Percentiles rank a stretch among this genome's conserved stretches.
phyloP scores from a whole-genome alignment of 2,888 invertebrate species.

The Brachynemurus nebulosus region DNA sequence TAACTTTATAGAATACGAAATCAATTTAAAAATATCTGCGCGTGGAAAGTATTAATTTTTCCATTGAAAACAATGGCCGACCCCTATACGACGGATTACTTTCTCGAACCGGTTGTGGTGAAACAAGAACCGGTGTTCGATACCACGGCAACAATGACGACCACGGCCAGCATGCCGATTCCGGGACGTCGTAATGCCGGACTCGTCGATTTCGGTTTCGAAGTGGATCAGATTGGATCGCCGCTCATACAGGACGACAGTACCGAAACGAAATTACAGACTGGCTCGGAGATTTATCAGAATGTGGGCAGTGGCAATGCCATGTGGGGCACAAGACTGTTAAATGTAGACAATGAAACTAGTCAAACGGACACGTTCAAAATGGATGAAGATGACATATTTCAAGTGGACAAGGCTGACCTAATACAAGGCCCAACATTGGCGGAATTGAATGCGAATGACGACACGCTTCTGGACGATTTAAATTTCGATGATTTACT shows the following conservation, averaged over 20 bases:
- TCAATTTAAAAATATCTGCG: not conserved
- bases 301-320: constrained; percentile 32
- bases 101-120: constrained; percentile 45
- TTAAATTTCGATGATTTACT: constrained; percentile 75
- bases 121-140: constrained; percentile 44
- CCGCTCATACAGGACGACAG: constrained; percentile 33
- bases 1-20: too few relatives aligned
- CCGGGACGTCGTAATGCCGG: constrained; percentile 33
- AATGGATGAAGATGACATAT: constrained; percentile 81
- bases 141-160: constrained; percentile 24
- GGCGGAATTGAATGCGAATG: constrained; percentile 74
- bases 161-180: constrained; percentile 49
- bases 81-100: constrained; percentile 47
- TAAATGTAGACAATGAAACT: constrained; percentile 13
- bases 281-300: constrained; percentile 30
- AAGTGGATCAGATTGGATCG: constrained; percentile 41
- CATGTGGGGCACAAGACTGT: constrained; percentile 31
- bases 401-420: constrained; percentile 78
- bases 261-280: constrained; percentile 22
- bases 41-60: constrained; percentile 4
- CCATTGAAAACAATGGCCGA: constrained; percentile 39
- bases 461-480: constrained; percentile 68
- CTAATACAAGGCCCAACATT: constrained; percentile 71
- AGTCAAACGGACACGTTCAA: constrained; percentile 44
- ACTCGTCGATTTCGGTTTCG: constrained; percentile 33